phyloP scores from a whole-genome alignment of 1,140 invertebrate species.

The Drosophila jambulina region DNA sequence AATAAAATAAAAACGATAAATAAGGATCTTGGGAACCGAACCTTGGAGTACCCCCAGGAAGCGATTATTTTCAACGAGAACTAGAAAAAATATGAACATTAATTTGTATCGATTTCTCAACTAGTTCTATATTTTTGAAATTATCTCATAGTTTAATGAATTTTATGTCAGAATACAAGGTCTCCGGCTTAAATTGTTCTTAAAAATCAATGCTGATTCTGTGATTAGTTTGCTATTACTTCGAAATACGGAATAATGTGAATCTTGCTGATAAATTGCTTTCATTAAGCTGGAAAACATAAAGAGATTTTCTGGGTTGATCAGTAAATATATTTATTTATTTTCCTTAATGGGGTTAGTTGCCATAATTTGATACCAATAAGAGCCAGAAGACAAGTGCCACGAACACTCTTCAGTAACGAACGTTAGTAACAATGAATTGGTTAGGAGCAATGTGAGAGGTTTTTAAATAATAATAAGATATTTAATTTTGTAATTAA shows the following conservation, averaged over 20 bases:
- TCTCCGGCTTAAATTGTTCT: neutral
- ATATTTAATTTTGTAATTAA: no score
- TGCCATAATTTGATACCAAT: no score
- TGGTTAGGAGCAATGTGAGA: neutral
- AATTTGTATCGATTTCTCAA: neutral
- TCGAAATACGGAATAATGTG: neutral
- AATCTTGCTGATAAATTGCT: no score
- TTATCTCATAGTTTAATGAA: neutral
- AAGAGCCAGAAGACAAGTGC: no score
- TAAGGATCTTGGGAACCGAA: neutral
- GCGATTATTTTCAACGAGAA: neutral
- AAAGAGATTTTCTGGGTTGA: no score
- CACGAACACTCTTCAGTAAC: no score
- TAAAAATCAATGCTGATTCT: neutral
- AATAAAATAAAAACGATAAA: slow-evolving; percentile 64
- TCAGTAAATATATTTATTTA: no score
- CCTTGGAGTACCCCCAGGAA: slow-evolving; percentile 5
- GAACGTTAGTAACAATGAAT: no score
- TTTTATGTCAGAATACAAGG: neutral
- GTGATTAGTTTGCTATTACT: neutral
- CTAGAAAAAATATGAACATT: neutral
- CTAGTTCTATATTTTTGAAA: neutral
- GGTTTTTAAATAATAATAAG: no score
- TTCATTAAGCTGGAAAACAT: no score
- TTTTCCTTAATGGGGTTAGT: no score